Evolutionary conservation across 2,797 vertebrate genomes (phyloP).

Genomic region (Sorex maritimensis): DNA sequence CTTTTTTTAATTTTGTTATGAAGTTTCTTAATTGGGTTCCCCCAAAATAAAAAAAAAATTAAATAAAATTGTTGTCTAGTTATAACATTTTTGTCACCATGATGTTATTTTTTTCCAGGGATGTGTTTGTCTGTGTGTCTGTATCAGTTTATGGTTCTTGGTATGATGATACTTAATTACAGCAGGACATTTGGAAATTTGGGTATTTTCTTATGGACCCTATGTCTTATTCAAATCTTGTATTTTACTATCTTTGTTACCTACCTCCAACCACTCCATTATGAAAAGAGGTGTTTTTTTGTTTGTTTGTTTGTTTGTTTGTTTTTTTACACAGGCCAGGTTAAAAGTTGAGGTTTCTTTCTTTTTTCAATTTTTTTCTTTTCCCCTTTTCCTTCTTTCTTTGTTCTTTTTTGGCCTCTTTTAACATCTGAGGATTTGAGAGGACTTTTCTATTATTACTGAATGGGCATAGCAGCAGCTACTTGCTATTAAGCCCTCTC

Average conservation of each 20-base stretch:
- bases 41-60: too few relatives aligned
- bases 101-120: not conserved
- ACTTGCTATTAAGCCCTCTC: not conserved
- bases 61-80: not conserved
- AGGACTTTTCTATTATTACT: not conserved
- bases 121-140: too few relatives aligned
- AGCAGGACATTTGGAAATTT: not conserved
- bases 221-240: conserved; percentile 53
- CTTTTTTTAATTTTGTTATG: too few relatives aligned
- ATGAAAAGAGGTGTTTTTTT: not conserved
- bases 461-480: not conserved
- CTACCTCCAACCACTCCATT: not conserved
- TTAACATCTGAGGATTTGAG: not conserved
- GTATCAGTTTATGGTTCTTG: not conserved
- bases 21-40: too few relatives aligned
- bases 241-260: conserved; percentile 21
- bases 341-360: conserved; percentile 7
- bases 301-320: too few relatives aligned
- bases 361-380: too few relatives aligned
- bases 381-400: too few relatives aligned
- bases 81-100: conserved; percentile 18
- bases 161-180: conserved; percentile 11
- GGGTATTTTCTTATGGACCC: not conserved
- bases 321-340: not conserved
- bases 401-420: not conserved